Conservation (phyloP, 2,888 invertebrate species). For the Embidobia sp. region DNA sequence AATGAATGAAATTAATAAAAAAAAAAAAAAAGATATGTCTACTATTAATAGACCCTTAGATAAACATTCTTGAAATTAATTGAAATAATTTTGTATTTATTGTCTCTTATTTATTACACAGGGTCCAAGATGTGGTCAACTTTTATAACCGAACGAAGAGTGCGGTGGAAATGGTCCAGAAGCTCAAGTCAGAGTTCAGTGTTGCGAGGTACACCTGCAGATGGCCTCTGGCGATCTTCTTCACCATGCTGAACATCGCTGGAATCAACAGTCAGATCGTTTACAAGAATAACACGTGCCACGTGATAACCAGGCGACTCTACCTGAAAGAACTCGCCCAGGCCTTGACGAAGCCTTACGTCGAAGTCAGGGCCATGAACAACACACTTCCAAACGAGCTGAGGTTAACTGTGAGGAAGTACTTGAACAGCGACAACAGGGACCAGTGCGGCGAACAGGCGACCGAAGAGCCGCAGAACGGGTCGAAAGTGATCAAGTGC, state of each 20-base stretch:
- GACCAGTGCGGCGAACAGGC: slow-evolving; percentile 10
- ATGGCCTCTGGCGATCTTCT: slow-evolving; percentile 37
- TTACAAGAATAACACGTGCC: slow-evolving; percentile 20
- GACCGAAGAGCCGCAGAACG: slow-evolving; percentile 8
- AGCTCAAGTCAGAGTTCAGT: slow-evolving; percentile 26
- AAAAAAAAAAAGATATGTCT: too few relatives aligned
- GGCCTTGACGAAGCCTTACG: slow-evolving; percentile 22
- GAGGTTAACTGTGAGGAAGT: slow-evolving; percentile 35
- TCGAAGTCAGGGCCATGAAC: slow-evolving; percentile 13
- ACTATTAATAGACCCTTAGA: too few relatives aligned
- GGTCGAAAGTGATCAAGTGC: slow-evolving; percentile 36
- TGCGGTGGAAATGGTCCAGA: slow-evolving; percentile 7
- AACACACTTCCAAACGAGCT: slow-evolving; percentile 38
- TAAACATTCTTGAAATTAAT: too few relatives aligned
- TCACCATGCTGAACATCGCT: slow-evolving; percentile 32
- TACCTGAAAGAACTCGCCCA: slow-evolving; percentile 39
- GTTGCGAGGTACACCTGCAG: slow-evolving; percentile 36
- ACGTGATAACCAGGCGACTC: slow-evolving; percentile 11
- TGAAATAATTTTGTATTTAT: too few relatives aligned
- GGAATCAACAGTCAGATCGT: slow-evolving; percentile 45
- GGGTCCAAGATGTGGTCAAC: slow-evolving; percentile 8
- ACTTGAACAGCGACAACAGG: slow-evolving; percentile 26
- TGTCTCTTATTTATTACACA: too few relatives aligned
- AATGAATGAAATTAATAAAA: too few relatives aligned
- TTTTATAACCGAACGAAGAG: slow-evolving; percentile 32